Conservation (phyloP, 2,888 invertebrate genomes). For the Ametastegia equiseti region DNA sequence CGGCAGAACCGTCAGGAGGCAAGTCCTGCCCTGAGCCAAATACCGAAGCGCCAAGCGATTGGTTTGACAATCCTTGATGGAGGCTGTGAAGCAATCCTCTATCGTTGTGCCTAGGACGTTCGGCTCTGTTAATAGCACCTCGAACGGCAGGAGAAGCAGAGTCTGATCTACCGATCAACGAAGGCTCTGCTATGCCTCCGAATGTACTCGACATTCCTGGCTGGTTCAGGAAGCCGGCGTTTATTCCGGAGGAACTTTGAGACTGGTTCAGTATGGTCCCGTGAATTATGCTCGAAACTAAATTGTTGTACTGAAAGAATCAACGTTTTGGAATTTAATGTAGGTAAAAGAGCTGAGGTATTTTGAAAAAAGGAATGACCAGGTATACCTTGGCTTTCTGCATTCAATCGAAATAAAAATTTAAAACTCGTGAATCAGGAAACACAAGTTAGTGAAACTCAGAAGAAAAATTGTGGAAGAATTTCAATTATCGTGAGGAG, state of each 20-base stretch:
- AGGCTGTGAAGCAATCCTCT: constrained; percentile 74
- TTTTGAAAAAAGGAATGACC: no score
- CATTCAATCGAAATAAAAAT: no score
- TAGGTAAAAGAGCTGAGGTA: background rate
- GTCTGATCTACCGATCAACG: constrained; percentile 58
- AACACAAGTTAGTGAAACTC: no score
- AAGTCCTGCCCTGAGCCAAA: constrained; percentile 69
- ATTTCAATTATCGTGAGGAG: no score
- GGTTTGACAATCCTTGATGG: constrained; percentile 68
- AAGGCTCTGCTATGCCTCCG: constrained; percentile 55
- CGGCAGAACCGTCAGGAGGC: constrained; percentile 61
- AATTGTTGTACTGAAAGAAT: constrained; percentile 73
- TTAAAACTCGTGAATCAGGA: no score
- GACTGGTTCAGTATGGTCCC: constrained; percentile 70
- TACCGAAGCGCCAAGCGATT: constrained; percentile 74
- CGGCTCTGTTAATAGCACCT: constrained; percentile 74
- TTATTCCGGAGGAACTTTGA: constrained; percentile 59
- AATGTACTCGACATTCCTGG: constrained; percentile 56
- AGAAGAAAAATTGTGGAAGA: no score
- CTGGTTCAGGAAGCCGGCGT: constrained; percentile 59
- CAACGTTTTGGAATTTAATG: constrained; percentile 26
- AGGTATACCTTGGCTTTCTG: no score
- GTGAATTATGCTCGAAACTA: constrained; percentile 70
- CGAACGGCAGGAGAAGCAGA: constrained; percentile 56
- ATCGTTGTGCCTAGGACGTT: constrained; percentile 77